Percentiles rank a stretch among this genome's conserved stretches.
phyloP scores from a whole-genome alignment of 2,888 invertebrate genomes.

The Rhagonycha lutea region DNA sequence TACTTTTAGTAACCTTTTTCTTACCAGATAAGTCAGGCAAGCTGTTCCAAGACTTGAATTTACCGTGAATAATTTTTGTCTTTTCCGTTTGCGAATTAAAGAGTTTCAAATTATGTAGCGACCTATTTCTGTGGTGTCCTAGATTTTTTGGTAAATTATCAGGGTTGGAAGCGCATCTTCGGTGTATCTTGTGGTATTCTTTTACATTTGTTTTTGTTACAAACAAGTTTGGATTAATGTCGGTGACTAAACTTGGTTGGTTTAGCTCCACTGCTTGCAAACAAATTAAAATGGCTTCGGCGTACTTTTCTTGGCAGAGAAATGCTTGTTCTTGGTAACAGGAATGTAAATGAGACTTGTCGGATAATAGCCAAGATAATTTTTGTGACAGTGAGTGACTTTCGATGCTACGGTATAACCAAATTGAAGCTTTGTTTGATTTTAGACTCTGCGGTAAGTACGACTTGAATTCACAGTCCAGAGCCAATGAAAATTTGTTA shows the following conservation, averaged over 20 bases:
- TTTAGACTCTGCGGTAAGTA: slow-evolving; percentile 56
- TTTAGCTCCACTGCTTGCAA: slow-evolving; percentile 67
- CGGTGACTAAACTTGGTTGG: slow-evolving; percentile 63
- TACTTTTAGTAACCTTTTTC: slow-evolving; percentile 33
- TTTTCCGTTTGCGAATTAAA: slow-evolving; percentile 1
- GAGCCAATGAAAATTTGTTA: slow-evolving; percentile 56
- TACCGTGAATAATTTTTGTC: slow-evolving; percentile 38
- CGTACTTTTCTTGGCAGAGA: slow-evolving; percentile 62
- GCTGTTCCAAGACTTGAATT: slow-evolving; percentile 54
- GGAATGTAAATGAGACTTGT: slow-evolving; percentile 62
- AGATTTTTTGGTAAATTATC: slow-evolving; percentile 49
- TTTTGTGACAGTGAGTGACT: slow-evolving; percentile 62
- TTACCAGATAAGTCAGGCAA: slow-evolving; percentile 50
- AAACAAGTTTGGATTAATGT: slow-evolving; percentile 63
- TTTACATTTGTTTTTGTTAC: slow-evolving; percentile 43
- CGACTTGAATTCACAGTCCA: slow-evolving; percentile 53
- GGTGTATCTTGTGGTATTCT: slow-evolving; percentile 55
- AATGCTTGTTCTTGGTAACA: slow-evolving; percentile 65
- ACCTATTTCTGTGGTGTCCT: slow-evolving; percentile 16
- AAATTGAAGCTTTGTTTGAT: slow-evolving; percentile 59
- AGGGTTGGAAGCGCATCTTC: slow-evolving; percentile 63
- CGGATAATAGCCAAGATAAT: slow-evolving; percentile 65
- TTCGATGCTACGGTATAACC: slow-evolving; percentile 60
- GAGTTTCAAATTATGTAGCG: slow-evolving; percentile 18
- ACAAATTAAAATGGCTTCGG: slow-evolving; percentile 66